These are phyloP conservation scores for Phylloscopus whistleri DNA, from an alignment of 2,113 vertebrate species.

Conservation along the genomic window DNA sequence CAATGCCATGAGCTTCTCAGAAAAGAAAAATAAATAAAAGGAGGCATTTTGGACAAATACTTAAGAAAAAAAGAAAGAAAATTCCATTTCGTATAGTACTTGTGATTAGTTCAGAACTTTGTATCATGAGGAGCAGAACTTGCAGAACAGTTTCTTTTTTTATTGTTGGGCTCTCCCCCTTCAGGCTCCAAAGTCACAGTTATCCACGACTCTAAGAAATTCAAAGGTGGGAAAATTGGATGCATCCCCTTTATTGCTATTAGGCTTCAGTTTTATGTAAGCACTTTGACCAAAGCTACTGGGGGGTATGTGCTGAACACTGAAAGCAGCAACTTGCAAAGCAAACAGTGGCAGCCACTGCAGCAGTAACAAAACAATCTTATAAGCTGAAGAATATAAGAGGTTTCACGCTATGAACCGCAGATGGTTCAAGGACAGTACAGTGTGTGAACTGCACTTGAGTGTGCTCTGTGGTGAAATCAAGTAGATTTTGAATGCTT, in stretches of 20 bases:
- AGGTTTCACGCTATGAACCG: neutral
- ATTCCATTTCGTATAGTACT: neutral
- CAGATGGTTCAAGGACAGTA: neutral
- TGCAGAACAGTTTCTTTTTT: neutral
- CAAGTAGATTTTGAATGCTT: constrained; percentile 26
- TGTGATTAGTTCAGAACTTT: neutral
- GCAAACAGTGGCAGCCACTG: neutral
- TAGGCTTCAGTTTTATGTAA: neutral
- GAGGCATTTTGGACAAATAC: neutral
- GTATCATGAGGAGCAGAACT: neutral
- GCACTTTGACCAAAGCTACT: neutral
- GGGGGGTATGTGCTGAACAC: neutral
- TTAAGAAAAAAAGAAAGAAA: neutral
- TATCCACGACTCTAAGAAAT: neutral
- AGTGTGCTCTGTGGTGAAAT: neutral
- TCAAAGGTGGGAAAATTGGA: neutral
- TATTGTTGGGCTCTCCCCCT: neutral
- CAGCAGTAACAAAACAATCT: neutral
- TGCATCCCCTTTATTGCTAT: neutral
- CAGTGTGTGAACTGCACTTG: neutral
- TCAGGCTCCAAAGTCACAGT: neutral
- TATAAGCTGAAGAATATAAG: neutral
- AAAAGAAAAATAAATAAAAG: neutral
- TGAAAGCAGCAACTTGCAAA: neutral
- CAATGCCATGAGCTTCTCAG: neutral